phyloP scores from a whole-genome alignment of 2,888 invertebrate species.

The Andrena bicolor region DNA sequence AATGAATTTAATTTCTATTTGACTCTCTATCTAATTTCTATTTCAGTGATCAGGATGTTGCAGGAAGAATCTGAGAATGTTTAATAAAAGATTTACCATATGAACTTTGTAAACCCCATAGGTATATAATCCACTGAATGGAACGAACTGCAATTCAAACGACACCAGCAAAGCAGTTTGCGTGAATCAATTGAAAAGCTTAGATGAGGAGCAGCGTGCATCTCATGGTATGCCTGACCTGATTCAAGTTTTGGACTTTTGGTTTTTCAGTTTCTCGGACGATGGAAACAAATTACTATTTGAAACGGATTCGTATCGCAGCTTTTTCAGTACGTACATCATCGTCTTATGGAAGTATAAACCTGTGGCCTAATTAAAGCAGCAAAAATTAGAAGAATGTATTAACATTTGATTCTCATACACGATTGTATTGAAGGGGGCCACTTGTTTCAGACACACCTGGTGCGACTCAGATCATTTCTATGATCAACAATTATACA shows the following conservation, averaged over 20 bases:
- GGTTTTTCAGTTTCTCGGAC: constrained; percentile 31
- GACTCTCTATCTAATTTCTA: neutral
- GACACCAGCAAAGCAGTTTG: constrained; percentile 85
- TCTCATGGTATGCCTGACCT: constrained; percentile 13
- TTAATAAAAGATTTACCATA: neutral
- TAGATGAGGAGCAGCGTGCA: constrained; percentile 84
- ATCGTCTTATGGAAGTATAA: neutral
- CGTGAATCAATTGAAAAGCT: constrained; percentile 89
- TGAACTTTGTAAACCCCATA: constrained; percentile 78
- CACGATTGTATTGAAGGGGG: neutral
- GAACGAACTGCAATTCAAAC: constrained; percentile 86
- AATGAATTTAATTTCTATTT: neutral
- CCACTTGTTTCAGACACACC: constrained; percentile 21
- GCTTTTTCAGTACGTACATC: constrained; percentile 12
- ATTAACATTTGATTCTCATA: neutral
- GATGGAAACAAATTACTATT: neutral
- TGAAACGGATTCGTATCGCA: neutral
- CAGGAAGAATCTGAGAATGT: neutral
- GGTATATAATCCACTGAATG: constrained; percentile 92
- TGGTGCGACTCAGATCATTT: constrained; percentile 66
- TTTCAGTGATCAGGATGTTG: no score
- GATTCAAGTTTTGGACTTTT: constrained; percentile 30
- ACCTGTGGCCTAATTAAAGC: no score
- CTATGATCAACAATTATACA: constrained; percentile 84
- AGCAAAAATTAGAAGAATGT: no score